Base-by-base conservation (phyloP, 1,140 invertebrate species). In the Bicyclus anynana region DNA sequence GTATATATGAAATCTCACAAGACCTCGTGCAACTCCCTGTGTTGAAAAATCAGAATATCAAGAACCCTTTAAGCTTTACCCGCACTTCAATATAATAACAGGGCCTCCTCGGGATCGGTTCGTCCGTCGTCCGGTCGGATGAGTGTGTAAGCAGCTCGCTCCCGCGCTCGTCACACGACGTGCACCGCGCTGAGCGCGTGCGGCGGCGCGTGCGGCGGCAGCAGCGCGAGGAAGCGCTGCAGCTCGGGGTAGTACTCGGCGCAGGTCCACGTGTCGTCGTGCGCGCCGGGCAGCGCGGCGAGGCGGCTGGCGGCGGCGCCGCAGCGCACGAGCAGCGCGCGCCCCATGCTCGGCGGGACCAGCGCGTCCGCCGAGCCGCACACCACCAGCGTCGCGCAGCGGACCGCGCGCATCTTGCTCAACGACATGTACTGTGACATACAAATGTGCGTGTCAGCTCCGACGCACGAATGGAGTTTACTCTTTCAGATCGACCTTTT, bases 321-420 rank as follows among this genome's bases (percentile, higher is more conserved):
- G 71, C 95, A 96, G 44, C 90, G 85, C 38, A 91, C 88, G 70
- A 94, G 94, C 52, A 98, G 89, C 53, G 94, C 91, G 59, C 91
- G 89, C 92, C 97, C 97, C 97, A 98, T 98, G 42, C 64, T 67
- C 27, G 90, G 90, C 37, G 97, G 97, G 26, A 98, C 96, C 47
- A 98, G 85, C 18, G 92, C 92, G 86, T 98, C 97, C 17, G 93
- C 92, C 56, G 95, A 89, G 13, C 95, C 95, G 49, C 94, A 95
- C 72, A 97, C 91, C 75, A 97, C 94, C 65, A 97, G 82, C 35
- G 92, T 93, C 35, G 95, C 95, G 37, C 93, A 89, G 49, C 90
- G 86, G 21, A 95, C 78, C 27, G 91, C 91, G 38, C 84, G 80
- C 51, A 96, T 91, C 91, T 96, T 96, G 33, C 89, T 84, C 53